These are phyloP conservation scores for Cyrtonyx montezumae DNA, from an alignment of 2,113 vertebrate genomes.

Conservation along the genomic window DNA sequence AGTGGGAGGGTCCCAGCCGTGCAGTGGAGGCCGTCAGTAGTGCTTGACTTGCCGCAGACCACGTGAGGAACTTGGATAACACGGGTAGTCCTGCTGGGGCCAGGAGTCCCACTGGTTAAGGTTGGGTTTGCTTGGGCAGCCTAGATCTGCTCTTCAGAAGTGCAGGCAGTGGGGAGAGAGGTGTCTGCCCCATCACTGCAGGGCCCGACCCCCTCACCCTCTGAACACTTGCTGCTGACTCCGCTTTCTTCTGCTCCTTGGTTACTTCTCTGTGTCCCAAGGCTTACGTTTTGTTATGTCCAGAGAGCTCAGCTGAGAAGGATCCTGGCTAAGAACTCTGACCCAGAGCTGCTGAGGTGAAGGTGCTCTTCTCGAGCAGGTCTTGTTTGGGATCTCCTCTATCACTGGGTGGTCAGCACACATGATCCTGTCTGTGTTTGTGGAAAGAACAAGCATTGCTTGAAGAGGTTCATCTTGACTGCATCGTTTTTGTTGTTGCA, in stretches of 20 bases:
- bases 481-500: background rate
- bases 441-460: background rate
- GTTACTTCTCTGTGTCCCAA: background rate
- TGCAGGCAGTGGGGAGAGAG: too few relatives aligned
- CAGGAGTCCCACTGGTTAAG: background rate
- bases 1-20: accelerated
- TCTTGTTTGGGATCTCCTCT: background rate
- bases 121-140: background rate
- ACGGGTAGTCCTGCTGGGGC: too few relatives aligned
- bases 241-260: background rate
- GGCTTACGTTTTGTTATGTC: background rate
- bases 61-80: accelerated
- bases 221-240: background rate
- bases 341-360: background rate
- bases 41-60: background rate
- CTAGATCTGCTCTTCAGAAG: background rate
- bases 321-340: background rate
- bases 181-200: too few relatives aligned
- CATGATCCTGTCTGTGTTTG: background rate
- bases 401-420: accelerated
- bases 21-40: background rate
- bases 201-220: too few relatives aligned
- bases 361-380: background rate
- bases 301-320: background rate
- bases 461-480: background rate